Evolutionary conservation across 2,113 vertebrate species (phyloP), one percentile per base, ranked within the genome.

Genomic region (Aegypius monachus): DNA sequence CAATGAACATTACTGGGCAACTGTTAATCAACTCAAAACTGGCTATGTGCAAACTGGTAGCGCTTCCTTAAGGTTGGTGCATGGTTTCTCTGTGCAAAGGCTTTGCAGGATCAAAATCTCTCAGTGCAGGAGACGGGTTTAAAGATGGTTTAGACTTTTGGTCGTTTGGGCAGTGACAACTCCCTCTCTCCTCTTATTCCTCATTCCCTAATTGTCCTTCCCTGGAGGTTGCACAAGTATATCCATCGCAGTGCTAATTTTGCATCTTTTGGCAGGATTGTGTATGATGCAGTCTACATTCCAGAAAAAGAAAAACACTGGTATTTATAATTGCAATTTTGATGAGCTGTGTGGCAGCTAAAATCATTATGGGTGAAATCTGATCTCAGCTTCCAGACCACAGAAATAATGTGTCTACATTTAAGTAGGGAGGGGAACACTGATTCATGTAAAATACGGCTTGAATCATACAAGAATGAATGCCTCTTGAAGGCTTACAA

Each of bases 301-400:
- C 91, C 93, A 91, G 85, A 96, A 96, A 95, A 93, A 87, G 74
- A 92, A 94, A 87, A 95, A 84, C 91, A 83, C 22, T 90, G 74
- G 85, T 91, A 90, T 96, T 97, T 96, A 95, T 92, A 93, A 96
- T 93, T 93, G 79, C 67, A 82, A 55, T 96, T 96, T 96, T 97
- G 93, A 95, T 93, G 88, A 93, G 81, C 94, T 95, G 87, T 93
- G 94, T 93, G 96, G 95, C 92, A 97, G 95, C 96, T 94, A 93
- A 96, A 95, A 95, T 97, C 89, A 96, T 95, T 92, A 95, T 40
- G 79, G 81, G 13, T 95, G 93, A 97, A 97, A 97, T 93, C 84
- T 59, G 92, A 97, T 86, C 79, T 95, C 58, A 74, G 85, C 70
- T 58, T 95, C 73, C 96, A 96, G 95, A 94, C 90, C 93, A 95